phyloP scores from a whole-genome alignment of 1,140 invertebrate genomes.

The Bradynema listronoti region DNA sequence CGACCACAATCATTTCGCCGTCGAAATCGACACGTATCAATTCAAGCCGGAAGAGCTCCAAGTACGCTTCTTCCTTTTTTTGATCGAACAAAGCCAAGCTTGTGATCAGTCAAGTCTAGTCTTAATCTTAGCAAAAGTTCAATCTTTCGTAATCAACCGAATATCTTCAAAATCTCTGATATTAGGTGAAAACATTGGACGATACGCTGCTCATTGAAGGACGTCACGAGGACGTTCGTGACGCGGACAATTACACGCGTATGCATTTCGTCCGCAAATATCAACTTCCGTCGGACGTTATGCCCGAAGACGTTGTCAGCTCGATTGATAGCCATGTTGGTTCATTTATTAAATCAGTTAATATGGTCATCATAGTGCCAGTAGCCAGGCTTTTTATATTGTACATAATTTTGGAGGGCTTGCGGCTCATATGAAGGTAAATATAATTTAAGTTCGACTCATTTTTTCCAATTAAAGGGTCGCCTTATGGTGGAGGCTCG shows the following conservation, averaged over 20 bases:
- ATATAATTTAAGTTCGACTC: background rate
- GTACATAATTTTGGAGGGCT: background rate
- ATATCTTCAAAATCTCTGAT: slow-evolving; percentile 7
- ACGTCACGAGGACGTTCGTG: slow-evolving; percentile 53
- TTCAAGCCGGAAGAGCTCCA: slow-evolving; percentile 56
- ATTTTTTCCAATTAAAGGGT: slow-evolving; percentile 36
- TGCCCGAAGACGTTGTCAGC: slow-evolving; percentile 41
- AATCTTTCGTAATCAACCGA: background rate
- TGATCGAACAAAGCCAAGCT: slow-evolving; percentile 11
- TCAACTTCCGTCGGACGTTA: slow-evolving; percentile 51
- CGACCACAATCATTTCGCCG: slow-evolving; percentile 45
- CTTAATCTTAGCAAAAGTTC: background rate
- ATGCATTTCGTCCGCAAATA: slow-evolving; percentile 58
- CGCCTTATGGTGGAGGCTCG: slow-evolving; percentile 53
- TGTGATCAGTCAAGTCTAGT: background rate
- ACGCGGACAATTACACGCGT: slow-evolving; percentile 55
- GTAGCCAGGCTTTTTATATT: background rate
- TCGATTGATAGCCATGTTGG: slow-evolving; percentile 44
- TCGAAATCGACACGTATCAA: slow-evolving; percentile 55
- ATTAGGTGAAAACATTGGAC: slow-evolving; percentile 55
- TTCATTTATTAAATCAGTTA: background rate
- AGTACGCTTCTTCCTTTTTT: background rate
- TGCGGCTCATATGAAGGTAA: background rate
- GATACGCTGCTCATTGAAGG: slow-evolving; percentile 56
- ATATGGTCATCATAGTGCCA: background rate